Conservation (phyloP, 2,888 invertebrate species). For the Cephus pulcher region DNA sequence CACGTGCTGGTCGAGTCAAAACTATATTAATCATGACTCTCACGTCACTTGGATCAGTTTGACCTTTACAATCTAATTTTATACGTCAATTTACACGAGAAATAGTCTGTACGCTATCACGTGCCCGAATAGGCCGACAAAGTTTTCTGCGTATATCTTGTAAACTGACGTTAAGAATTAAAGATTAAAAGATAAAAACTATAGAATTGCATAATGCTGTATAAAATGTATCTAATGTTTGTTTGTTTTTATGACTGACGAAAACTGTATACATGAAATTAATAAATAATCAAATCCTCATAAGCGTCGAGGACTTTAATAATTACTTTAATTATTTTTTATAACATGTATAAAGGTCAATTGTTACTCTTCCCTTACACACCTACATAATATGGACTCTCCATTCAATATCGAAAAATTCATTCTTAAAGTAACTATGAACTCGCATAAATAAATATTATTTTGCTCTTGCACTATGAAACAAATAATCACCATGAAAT, state of each 20-base stretch:
- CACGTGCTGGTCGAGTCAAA: neutral
- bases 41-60: neutral
- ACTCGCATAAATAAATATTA: neutral
- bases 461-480: neutral
- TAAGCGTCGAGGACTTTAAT: neutral
- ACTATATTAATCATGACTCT: neutral
- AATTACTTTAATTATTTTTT: neutral
- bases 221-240: neutral
- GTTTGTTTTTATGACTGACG: neutral
- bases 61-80: neutral
- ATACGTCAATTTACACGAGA: neutral
- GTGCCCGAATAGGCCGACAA: neutral
- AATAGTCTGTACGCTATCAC: neutral
- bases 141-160: neutral
- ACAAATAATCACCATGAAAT: neutral
- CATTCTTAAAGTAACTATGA: neutral
- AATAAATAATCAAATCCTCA: neutral
- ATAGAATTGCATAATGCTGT: neutral
- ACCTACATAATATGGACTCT: neutral
- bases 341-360: neutral
- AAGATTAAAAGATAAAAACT: neutral
- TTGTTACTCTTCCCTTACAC: neutral
- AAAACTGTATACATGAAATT: neutral
- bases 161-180: neutral
- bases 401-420: neutral